Percentiles rank a stretch among this genome's conserved stretches.
phyloP scores from a whole-genome alignment of 35 echinoderm and acorn worm species.

The Apostichopus japonicus region DNA sequence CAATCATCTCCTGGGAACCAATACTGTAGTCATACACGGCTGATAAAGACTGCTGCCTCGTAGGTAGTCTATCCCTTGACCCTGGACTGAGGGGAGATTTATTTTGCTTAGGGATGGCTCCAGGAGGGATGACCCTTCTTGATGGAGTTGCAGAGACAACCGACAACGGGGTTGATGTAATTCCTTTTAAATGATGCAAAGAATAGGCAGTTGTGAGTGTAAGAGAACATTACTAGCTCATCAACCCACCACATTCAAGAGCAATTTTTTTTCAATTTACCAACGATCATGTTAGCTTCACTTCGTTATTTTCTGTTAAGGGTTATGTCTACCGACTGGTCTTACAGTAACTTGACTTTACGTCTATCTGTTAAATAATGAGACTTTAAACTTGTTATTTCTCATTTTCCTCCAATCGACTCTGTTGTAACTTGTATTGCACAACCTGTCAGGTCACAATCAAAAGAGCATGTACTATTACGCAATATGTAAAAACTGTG shows the following conservation, averaged over 20 bases:
- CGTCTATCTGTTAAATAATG: too few relatives aligned
- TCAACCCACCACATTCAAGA: too few relatives aligned
- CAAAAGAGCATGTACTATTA: too few relatives aligned
- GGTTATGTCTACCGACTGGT: too few relatives aligned
- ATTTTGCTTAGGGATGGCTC: slow-evolving; percentile 37
- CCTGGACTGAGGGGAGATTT: slow-evolving; percentile 61
- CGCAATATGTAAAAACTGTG: too few relatives aligned
- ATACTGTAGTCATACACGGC: slow-evolving; percentile 95
- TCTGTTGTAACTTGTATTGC: slow-evolving; percentile 98
- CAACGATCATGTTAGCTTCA: too few relatives aligned
- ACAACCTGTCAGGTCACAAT: slow-evolving; percentile 67
- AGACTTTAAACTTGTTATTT: neutral
- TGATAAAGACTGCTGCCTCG: slow-evolving; percentile 81
- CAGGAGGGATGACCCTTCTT: slow-evolving; percentile 27
- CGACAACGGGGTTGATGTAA: neutral
- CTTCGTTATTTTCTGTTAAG: too few relatives aligned
- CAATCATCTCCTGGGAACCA: slow-evolving; percentile 99
- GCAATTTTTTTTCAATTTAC: too few relatives aligned
- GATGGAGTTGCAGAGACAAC: neutral
- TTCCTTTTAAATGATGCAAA: neutral
- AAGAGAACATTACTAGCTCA: neutral
- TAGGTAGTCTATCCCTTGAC: slow-evolving; percentile 60
- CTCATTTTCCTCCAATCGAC: slow-evolving; percentile 69
- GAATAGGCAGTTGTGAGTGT: neutral
- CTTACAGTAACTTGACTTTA: too few relatives aligned